Base-by-base conservation (phyloP, 1,140 invertebrate species). In the Asbolus verrucosus region DNA sequence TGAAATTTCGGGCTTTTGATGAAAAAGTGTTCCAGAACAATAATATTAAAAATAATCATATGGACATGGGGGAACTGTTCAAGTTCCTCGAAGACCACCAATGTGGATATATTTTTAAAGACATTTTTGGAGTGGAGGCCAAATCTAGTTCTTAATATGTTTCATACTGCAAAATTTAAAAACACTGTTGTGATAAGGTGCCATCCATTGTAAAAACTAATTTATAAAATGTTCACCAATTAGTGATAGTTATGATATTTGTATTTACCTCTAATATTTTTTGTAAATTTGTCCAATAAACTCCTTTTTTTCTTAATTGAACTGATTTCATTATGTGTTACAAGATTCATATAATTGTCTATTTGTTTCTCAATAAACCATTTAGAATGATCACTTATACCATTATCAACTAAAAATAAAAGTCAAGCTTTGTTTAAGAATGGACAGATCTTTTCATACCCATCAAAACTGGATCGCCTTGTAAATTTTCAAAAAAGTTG, bases 51-150 rank as follows among this genome's bases (percentile, higher is more conserved):
- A 77, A 77, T 21, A 87, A 81, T 69, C 90, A 92, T 78, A 89
- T 90, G 82, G 87, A 93, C 78, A 88, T 93, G 86, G 90, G 90
- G 21, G 86, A 88, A 74, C 85, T 95, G 70, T 86, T 87, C 59
- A 89, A 89, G 70, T 94, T 88, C 82, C 82, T 94, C 71, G 85
- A 88, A 30, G 78, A 88, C 41, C 88, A 89, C 77, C 79, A 87
- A 8, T 85, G 87, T 38, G 86, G 82, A 39, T 84, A 91, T 80
- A 87, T 88, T 59, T 94, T 94, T 82, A 89, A 89, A 82, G 86
- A 92, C 75, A 86, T 92, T 74, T 94, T 94, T 87, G 91, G 92
- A 8, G 83, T 94, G 15, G 86, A 88, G 67, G 75, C 67, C 27
- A 78, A 78, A 72, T 13, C 27, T 18, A 14, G 38, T 13, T 18